Evolutionary conservation across 2,888 invertebrate species (phyloP).

Genomic region (Terebella lapidaria): DNA sequence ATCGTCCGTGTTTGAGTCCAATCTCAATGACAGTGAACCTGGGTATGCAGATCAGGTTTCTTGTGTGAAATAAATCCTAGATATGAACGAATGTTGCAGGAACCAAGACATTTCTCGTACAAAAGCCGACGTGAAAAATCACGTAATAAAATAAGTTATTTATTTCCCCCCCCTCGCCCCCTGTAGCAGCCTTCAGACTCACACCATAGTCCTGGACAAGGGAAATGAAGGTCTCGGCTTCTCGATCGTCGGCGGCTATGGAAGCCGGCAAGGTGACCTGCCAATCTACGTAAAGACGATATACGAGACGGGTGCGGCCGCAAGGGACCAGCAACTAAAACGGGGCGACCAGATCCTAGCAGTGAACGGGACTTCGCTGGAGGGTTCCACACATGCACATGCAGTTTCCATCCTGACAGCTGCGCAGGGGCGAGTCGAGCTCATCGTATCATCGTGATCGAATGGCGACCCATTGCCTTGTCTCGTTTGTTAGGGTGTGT

Average conservation of each 20-base stretch:
- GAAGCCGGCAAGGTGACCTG: slow-evolving; percentile 58
- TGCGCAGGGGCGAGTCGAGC: slow-evolving; percentile 57
- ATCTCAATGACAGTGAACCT: no score
- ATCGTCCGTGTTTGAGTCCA: no score
- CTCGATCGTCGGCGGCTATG: slow-evolving; percentile 58
- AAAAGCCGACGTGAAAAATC: no score
- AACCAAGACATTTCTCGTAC: no score
- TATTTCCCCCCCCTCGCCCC: no score
- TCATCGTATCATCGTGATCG: slow-evolving; percentile 32
- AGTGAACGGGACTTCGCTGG: slow-evolving; percentile 78
- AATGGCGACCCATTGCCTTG: background rate
- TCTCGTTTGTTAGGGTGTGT: no score
- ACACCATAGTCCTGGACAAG: slow-evolving; percentile 53
- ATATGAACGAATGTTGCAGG: no score
- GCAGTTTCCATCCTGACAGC: slow-evolving; percentile 80
- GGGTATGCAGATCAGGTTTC: no score
- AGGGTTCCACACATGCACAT: slow-evolving; percentile 65
- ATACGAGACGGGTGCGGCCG: slow-evolving; percentile 74
- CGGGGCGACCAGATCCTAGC: slow-evolving; percentile 85
- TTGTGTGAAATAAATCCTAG: no score
- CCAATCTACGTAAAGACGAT: slow-evolving; percentile 57
- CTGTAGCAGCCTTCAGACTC: no score
- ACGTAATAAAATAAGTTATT: no score
- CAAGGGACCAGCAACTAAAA: slow-evolving; percentile 76
- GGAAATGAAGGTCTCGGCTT: slow-evolving; percentile 59